These are phyloP conservation scores for Acleris emargana DNA, from an alignment of 2,888 invertebrate genomes.

Conservation along the genomic window DNA sequence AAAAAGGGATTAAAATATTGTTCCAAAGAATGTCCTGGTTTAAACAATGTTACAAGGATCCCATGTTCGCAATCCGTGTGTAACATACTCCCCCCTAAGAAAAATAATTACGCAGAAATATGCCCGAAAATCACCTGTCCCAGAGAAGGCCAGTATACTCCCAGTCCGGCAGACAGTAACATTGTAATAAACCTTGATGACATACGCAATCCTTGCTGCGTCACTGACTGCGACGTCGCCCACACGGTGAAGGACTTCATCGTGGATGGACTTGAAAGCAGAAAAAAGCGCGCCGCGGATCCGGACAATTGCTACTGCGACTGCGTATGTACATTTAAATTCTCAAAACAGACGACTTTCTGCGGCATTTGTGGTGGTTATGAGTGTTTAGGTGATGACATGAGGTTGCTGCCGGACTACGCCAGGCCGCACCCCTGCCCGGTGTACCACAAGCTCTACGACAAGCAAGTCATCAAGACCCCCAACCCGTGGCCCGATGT, in stretches of 20 bases:
- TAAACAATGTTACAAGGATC: slow-evolving; percentile 49
- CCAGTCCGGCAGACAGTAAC: slow-evolving; percentile 73
- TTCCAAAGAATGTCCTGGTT: slow-evolving; percentile 59
- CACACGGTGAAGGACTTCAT: slow-evolving; percentile 72
- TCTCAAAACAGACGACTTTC: slow-evolving; percentile 70
- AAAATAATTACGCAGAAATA: too few relatives aligned
- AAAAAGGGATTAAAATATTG: slow-evolving; percentile 52
- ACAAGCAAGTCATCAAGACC: slow-evolving; percentile 61
- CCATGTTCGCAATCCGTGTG: slow-evolving; percentile 64
- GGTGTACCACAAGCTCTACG: slow-evolving; percentile 73
- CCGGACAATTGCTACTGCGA: slow-evolving; percentile 71
- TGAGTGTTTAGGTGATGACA: slow-evolving; percentile 70
- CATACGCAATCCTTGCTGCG: slow-evolving; percentile 68
- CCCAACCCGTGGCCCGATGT: slow-evolving; percentile 67
- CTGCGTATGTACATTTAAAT: slow-evolving; percentile 70
- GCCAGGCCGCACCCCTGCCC: slow-evolving; percentile 74
- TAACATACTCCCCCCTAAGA: too few relatives aligned
- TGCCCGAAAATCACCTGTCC: slow-evolving; percentile 47
- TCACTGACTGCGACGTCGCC: slow-evolving; percentile 67
- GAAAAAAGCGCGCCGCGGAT: slow-evolving; percentile 46
- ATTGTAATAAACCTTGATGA: slow-evolving; percentile 61
- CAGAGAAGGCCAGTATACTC: slow-evolving; percentile 43
- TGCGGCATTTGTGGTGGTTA: slow-evolving; percentile 75
- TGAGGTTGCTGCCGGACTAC: slow-evolving; percentile 61
- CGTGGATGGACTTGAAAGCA: slow-evolving; percentile 53